A percentile compares a stretch with the other conserved stretches of the same genome.
phyloP scores from a whole-genome alignment of 2,797 vertebrate genomes.

The Gouania willdenowi region DNA sequence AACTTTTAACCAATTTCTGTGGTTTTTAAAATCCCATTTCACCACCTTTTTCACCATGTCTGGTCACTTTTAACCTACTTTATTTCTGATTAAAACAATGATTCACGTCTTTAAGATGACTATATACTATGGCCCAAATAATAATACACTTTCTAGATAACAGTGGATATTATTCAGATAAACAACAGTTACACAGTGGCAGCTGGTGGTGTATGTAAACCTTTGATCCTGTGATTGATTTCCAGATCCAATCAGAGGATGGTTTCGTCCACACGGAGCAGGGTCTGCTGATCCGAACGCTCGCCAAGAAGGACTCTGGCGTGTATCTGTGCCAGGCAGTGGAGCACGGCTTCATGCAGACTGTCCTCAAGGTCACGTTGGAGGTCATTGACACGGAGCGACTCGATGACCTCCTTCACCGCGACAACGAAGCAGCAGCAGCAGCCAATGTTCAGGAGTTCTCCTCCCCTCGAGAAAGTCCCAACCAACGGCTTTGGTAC shows the following conservation, averaged over 20 bases:
- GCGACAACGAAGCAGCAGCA: constrained; percentile 74
- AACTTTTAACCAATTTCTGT: too few species aligned
- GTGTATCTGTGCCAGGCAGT: constrained; percentile 91
- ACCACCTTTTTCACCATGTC: too few species aligned
- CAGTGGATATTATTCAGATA: too few species aligned
- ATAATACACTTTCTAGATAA: too few species aligned
- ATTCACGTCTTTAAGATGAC: too few species aligned
- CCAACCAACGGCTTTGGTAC: constrained; percentile 94
- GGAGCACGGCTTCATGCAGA: constrained; percentile 97
- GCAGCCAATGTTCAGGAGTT: constrained; percentile 70
- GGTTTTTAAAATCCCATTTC: too few species aligned
- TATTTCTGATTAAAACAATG: too few species aligned
- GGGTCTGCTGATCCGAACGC: constrained; percentile 88
- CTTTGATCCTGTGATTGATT: too few species aligned
- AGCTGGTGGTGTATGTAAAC: too few species aligned
- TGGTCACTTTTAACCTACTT: too few species aligned
- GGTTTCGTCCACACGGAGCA: constrained; percentile 88
- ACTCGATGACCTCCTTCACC: constrained; percentile 89
- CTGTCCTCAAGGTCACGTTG: constrained; percentile 87
- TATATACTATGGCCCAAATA: too few species aligned
- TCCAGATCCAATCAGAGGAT: constrained; percentile 85
- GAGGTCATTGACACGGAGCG: constrained; percentile 91
- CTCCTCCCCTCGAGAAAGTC: constrained; percentile 74
- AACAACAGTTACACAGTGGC: too few species aligned
- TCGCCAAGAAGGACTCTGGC: constrained; percentile 86